These are phyloP conservation scores for Myxocyprinus asiaticus DNA, from an alignment of 2,113 vertebrate genomes.

Conservation along the genomic window DNA sequence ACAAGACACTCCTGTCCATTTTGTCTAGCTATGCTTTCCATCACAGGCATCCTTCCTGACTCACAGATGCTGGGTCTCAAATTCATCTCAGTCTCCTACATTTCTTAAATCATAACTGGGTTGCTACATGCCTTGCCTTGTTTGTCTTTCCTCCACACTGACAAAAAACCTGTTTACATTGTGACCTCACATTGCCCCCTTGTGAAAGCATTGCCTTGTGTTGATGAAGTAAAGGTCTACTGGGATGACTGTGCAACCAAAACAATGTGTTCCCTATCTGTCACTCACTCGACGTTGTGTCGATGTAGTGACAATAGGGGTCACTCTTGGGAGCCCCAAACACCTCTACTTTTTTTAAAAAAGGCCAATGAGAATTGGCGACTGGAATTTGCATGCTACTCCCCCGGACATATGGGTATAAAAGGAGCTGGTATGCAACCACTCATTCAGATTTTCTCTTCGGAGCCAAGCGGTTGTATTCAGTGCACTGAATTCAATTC, in stretches of 20 bases:
- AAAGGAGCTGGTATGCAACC: no score
- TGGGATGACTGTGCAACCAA: background rate
- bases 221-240: conserved; percentile 2
- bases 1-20: background rate
- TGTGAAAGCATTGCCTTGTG: background rate
- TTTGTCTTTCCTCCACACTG: background rate
- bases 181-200: background rate
- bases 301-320: no score
- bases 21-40: background rate
- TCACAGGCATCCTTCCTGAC: background rate
- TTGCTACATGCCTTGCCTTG: background rate
- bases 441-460: no score
- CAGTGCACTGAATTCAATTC: no score
- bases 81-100: conserved; percentile 37
- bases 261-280: background rate
- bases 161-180: background rate
- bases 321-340: no score
- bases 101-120: conserved; percentile 30
- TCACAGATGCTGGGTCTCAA: conserved; percentile 21
- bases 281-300: no score
- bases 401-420: no score
- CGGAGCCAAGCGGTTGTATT: no score
- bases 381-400: no score
- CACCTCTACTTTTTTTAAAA: no score
- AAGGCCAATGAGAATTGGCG: no score